phyloP scores from a whole-genome alignment of 2,113 vertebrate genomes.

The Rhinolophus sinicus region DNA sequence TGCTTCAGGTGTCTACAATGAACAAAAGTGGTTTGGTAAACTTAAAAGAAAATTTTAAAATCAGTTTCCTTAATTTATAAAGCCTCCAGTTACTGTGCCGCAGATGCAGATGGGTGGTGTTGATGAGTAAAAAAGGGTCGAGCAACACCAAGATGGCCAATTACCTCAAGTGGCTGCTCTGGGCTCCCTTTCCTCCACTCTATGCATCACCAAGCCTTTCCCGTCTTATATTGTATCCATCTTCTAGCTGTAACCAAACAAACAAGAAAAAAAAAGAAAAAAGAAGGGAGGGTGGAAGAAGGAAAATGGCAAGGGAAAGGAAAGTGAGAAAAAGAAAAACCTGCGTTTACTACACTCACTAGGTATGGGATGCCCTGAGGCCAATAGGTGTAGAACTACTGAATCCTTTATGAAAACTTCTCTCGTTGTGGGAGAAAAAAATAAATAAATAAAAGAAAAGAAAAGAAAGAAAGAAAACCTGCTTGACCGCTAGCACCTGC shows the following conservation, averaged over 20 bases:
- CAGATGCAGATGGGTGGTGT: not conserved
- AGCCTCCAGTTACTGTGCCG: not conserved
- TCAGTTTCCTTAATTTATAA: not conserved
- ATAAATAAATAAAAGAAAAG: not conserved
- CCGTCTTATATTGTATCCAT: not conserved
- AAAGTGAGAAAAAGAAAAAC: not conserved
- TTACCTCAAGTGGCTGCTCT: not conserved
- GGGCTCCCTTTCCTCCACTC: not conserved
- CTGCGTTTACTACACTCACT: not conserved
- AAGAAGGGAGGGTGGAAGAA: fast-evolving
- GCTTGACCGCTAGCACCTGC: not conserved
- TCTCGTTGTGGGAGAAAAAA: not conserved
- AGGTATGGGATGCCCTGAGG: not conserved
- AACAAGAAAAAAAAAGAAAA: fast-evolving
- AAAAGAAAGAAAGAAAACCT: not conserved
- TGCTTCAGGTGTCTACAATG: not conserved
- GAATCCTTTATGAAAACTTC: not conserved
- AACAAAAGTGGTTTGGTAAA: not conserved
- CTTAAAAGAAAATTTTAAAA: not conserved
- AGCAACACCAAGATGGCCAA: fast-evolving
- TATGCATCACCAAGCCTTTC: not conserved
- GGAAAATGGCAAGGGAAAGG: fast-evolving
- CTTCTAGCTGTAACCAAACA: not conserved
- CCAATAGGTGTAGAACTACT: not conserved
- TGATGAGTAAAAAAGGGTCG: not conserved